Percentiles rank a stretch among this genome's conserved stretches.
phyloP scores from a whole-genome alignment of 2,888 invertebrate species.

The Magallana nippona region DNA sequence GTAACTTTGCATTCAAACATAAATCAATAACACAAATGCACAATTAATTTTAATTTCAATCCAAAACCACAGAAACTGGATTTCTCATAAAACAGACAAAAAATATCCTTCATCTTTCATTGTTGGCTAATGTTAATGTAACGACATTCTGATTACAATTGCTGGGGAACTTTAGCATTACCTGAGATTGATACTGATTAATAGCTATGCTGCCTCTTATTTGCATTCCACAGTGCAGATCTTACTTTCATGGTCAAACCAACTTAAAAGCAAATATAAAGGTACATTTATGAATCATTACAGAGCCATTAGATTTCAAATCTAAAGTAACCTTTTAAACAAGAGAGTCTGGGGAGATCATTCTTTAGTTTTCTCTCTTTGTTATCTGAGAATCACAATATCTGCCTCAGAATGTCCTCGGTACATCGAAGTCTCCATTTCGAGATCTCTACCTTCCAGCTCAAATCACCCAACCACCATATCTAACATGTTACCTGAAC shows the following conservation, averaged over 20 bases:
- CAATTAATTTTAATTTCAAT: neutral
- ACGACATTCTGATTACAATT: no score
- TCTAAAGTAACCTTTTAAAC: neutral
- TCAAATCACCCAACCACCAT: no score
- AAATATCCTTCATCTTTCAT: no score
- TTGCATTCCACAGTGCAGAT: no score
- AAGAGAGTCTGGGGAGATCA: neutral
- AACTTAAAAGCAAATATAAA: conserved; percentile 10
- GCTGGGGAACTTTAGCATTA: no score
- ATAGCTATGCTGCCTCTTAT: no score
- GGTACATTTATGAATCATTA: neutral
- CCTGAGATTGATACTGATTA: no score
- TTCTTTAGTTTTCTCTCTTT: neutral
- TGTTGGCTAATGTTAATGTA: no score
- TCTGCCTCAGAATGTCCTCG: neutral
- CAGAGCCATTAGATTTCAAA: neutral
- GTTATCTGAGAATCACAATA: neutral
- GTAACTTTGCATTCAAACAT: neutral
- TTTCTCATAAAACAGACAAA: no score
- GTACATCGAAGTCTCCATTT: neutral
- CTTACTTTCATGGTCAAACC: neutral
- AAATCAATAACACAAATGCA: neutral
- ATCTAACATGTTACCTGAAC: neutral
- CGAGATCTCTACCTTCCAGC: neutral
- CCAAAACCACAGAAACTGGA: no score